A percentile compares a stretch with the other conserved stretches of the same genome.
Evolutionary conservation across 2,888 invertebrate species (phyloP).

Genomic region (Linnaemya vulpina): DNA sequence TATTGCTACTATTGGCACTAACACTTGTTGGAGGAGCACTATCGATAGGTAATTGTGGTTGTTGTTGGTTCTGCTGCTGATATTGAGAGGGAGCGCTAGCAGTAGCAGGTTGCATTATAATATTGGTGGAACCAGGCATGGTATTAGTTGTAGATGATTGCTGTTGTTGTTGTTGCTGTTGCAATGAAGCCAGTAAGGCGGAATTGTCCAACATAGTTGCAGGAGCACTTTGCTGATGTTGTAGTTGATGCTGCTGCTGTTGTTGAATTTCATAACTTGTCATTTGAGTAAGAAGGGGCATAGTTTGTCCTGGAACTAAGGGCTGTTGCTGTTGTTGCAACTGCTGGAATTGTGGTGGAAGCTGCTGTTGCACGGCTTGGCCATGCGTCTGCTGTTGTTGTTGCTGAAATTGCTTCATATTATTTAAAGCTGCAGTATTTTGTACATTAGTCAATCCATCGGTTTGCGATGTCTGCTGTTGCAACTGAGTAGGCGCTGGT

Average conservation of each 20-base stretch:
- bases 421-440: constrained; percentile 59
- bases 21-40: constrained; percentile 79
- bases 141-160: constrained; percentile 46
- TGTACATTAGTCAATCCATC: constrained; percentile 76
- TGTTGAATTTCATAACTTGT: constrained; percentile 76
- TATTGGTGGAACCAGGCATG: constrained; percentile 69
- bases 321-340: constrained; percentile 77
- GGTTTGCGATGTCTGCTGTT: constrained; percentile 80
- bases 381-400: constrained; percentile 61
- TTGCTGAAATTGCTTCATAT: constrained; percentile 70
- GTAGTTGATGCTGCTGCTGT: constrained; percentile 73
- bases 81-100: constrained; percentile 61
- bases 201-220: constrained; percentile 80
- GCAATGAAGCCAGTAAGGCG: constrained; percentile 75
- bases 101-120: constrained; percentile 74
- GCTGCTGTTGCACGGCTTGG: constrained; percentile 68
- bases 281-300: constrained; percentile 80
- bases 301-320: constrained; percentile 77
- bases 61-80: constrained; percentile 71
- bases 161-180: constrained; percentile 77
- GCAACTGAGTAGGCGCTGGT: constrained; percentile 71
- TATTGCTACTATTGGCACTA: constrained; percentile 79
- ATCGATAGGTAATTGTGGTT: constrained; percentile 73
- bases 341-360: constrained; percentile 74
- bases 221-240: constrained; percentile 78